Evolutionary conservation across 2,888 invertebrate species (phyloP), one percentile per base, ranked within the genome.

Genomic region (Drepanosiphum platanoidis): DNA sequence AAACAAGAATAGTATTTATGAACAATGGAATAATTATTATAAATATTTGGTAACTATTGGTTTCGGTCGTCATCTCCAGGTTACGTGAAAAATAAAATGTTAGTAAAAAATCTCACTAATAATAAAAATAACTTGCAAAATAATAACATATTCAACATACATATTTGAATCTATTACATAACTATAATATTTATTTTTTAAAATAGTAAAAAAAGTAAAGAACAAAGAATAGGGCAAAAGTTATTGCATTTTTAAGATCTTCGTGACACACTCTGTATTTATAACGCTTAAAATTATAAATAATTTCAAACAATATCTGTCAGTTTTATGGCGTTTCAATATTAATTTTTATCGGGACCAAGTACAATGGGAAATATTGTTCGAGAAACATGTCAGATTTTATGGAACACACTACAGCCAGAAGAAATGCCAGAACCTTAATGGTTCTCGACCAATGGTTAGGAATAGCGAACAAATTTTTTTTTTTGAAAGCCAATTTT

Each of bases 371-470:
- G 46, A 7, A 46, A 13, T 30, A 72, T 72, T 18, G 18, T 74
- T 22, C 30, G 32, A 3, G 74, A 74, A 32, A 74, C 74, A 0
- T 74, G 74, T 52, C 18, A 74, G 3, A 22, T 52, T 32, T 32
- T 74, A 32, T 74, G 74, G 74, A 74, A 9, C 1, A 52, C 9
- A 4, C 9, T 52, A 52, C 74, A 74, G 52, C 32, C 32, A 9
- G 32, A 74, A 74, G 46, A 74, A 32, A 74, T 74, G 74, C 52
- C 74, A 52, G 74, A 74, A 32, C 74, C 52, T 32, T 52, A 32
- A n/a, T n/a, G n/a, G n/a, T n/a, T 52, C 42, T 32, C 15, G 46
- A 72, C 3, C 30, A 72, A 32, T 72, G 72, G 72, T 46, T 46
- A 18, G 72, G 46, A 7, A 72, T 72, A 32, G 42, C 46, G 1